phyloP scores from a whole-genome alignment of 2,113 vertebrate genomes.

The Bettongia penicillata region DNA sequence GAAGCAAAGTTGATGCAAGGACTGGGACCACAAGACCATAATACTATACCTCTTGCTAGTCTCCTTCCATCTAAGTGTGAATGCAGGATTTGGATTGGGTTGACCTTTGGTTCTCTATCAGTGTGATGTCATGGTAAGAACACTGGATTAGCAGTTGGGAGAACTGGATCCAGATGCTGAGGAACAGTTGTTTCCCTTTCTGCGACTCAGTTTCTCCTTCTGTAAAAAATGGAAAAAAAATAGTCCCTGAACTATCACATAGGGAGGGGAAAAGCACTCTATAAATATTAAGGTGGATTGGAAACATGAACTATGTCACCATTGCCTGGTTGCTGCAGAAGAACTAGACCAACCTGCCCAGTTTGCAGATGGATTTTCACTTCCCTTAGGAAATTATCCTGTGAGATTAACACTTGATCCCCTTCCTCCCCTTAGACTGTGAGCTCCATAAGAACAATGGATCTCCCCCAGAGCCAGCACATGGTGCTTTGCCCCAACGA shows the following conservation, averaged over 20 bases:
- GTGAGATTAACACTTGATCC: background rate
- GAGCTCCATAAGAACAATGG: background rate
- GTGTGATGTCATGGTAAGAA: background rate
- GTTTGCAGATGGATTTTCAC: background rate
- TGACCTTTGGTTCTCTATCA: background rate
- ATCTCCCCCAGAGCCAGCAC: background rate
- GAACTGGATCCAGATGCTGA: background rate
- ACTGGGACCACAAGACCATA: background rate
- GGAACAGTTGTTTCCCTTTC: background rate
- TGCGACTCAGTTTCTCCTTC: background rate
- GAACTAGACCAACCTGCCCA: background rate
- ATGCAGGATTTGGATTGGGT: background rate
- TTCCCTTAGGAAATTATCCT: background rate
- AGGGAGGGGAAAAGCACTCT: background rate
- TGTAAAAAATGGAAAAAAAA: background rate
- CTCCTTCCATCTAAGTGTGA: background rate
- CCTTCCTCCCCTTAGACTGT: background rate
- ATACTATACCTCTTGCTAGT: background rate
- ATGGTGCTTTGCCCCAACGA: background rate
- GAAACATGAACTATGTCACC: background rate
- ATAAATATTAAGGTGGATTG: background rate
- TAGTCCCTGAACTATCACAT: background rate
- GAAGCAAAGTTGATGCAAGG: background rate
- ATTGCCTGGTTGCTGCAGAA: background rate
- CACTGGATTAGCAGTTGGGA: background rate